Conservation (phyloP, 2,113 vertebrate species). For the Phaethornis superciliosus region DNA sequence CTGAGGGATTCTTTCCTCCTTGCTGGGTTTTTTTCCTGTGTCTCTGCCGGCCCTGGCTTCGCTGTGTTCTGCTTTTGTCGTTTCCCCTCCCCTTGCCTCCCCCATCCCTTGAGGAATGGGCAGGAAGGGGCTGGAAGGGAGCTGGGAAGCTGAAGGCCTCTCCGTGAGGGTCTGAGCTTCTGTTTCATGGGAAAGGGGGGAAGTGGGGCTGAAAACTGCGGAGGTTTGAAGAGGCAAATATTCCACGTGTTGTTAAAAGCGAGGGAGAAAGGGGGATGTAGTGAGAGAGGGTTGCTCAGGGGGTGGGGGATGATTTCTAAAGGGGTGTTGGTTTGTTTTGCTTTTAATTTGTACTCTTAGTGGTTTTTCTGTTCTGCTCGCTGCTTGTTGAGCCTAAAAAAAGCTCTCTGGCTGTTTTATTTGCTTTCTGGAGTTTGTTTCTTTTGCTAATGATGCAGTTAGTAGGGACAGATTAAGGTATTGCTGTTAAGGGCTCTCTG, state of each 20-base stretch:
- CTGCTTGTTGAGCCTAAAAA: rapidly evolving
- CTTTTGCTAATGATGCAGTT: rapidly evolving
- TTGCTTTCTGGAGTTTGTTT: rapidly evolving
- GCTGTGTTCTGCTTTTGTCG: not conserved
- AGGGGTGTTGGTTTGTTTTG: not conserved
- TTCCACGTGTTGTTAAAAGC: rapidly evolving
- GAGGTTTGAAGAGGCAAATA: rapidly evolving
- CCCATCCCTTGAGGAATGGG: no score
- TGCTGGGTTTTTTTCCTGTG: rapidly evolving
- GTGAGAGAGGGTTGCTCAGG: rapidly evolving
- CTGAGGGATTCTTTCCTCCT: no score
- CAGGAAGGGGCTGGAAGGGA: no score
- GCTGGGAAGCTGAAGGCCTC: no score
- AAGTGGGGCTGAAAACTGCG: rapidly evolving
- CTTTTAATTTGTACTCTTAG: rapidly evolving
- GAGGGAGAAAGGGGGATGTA: not conserved
- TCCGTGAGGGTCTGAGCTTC: no score
- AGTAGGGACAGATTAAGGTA: not conserved
- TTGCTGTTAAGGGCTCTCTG: rapidly evolving
- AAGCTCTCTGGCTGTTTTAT: rapidly evolving
- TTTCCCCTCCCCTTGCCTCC: rapidly evolving
- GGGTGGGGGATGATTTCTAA: not conserved
- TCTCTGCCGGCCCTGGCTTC: rapidly evolving
- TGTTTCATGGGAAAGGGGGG: rapidly evolving
- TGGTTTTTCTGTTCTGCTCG: rapidly evolving